Evolutionary conservation across 2,113 vertebrate genomes (phyloP).

Genomic region (Sebastes schlegelii): DNA sequence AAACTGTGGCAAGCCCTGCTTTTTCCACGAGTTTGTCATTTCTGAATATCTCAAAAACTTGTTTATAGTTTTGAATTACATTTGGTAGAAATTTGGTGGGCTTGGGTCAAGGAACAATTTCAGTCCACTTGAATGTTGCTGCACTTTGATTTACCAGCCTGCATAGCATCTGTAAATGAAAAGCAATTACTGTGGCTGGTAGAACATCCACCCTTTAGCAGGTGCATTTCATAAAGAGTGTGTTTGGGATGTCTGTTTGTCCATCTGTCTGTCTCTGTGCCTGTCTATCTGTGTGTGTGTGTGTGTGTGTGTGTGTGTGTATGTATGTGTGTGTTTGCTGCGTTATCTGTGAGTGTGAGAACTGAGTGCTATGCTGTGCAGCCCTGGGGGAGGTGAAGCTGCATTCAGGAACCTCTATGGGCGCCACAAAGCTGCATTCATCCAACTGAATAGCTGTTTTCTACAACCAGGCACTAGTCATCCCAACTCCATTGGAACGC

Average conservation of each 20-base stretch:
- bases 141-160: constrained; percentile 1
- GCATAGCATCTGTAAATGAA: background rate
- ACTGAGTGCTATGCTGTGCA: constrained; percentile 68
- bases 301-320: background rate
- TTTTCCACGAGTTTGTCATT: too few species aligned
- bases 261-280: constrained; percentile 2
- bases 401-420: constrained; percentile 74
- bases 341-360: constrained; percentile 68
- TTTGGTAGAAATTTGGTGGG: background rate
- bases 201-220: background rate
- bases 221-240: constrained; percentile 20
- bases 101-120: background rate
- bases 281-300: background rate
- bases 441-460: constrained; percentile 82
- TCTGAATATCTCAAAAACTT: background rate
- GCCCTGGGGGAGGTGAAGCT: constrained; percentile 68
- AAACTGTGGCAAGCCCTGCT: too few species aligned
- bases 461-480: constrained; percentile 66
- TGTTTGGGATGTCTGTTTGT: background rate
- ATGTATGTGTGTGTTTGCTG: background rate
- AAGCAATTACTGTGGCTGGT: background rate
- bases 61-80: background rate
- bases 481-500: constrained; percentile 63
- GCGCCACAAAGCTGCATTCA: constrained; percentile 84
- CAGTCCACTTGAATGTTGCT: background rate